A percentile compares a stretch with the other conserved stretches of the same genome.
Evolutionary conservation across 2,888 invertebrate species (phyloP).

Genomic region (Corythucha ciliata): DNA sequence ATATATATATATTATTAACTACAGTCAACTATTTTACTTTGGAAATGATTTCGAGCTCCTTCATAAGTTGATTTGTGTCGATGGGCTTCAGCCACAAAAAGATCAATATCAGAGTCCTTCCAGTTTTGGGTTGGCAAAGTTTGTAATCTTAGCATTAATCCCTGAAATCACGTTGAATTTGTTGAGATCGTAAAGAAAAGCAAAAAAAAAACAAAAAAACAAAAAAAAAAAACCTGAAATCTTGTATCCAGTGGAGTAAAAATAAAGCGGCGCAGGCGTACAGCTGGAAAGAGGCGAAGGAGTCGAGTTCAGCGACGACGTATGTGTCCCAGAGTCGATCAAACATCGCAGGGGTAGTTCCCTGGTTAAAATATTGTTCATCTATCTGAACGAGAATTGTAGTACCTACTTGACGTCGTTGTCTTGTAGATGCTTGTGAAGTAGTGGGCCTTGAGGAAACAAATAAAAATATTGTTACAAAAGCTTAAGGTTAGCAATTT

Average conservation of each 20-base stretch:
- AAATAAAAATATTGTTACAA: too few species aligned
- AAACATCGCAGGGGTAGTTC: conserved; percentile 95
- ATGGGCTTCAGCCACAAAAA: conserved; percentile 95
- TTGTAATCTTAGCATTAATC: conserved; percentile 90
- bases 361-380: conserved; percentile 96
- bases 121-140: conserved; percentile 97
- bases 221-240: conserved; percentile 53
- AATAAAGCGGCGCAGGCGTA: conserved; percentile 99
- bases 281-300: conserved; percentile 93
- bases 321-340: conserved; percentile 99
- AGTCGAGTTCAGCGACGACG: conserved; percentile 88
- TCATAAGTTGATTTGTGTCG: conserved; percentile 95
- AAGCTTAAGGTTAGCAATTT: too few species aligned
- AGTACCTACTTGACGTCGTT: conserved; percentile 97
- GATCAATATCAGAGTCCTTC: conserved; percentile 89
- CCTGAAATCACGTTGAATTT: conserved; percentile 48
- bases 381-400: conserved; percentile 95
- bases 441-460: too few species aligned
- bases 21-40: too few species aligned
- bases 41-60: conserved; percentile 91
- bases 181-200: too few species aligned
- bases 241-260: conserved; percentile 83
- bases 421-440: conserved; percentile 83
- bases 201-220: background rate
- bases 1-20: too few species aligned